Percentiles rank a stretch among this genome's conserved stretches.
phyloP scores from a whole-genome alignment of 2,113 vertebrate species.

The Campylomormyrus numenius region DNA sequence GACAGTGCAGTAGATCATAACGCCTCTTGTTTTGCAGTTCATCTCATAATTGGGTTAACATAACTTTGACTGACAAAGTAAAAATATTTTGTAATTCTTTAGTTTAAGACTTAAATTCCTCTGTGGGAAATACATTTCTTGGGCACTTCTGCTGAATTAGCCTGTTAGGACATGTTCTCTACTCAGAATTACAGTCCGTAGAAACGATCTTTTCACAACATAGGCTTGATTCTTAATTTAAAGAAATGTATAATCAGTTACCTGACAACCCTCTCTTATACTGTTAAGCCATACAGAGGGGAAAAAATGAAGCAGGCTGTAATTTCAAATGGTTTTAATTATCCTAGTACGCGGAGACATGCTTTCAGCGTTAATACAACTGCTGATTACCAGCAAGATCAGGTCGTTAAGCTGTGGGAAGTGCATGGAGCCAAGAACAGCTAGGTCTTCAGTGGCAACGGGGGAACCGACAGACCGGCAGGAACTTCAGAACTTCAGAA shows the following conservation, averaged over 20 bases:
- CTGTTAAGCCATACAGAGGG: background rate
- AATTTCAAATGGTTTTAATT: background rate
- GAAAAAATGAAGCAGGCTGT: background rate
- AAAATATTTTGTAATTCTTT: background rate
- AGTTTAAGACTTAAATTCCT: background rate
- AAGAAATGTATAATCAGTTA: background rate
- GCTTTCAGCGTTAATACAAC: background rate
- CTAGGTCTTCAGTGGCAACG: background rate
- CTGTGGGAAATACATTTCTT: background rate
- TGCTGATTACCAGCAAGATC: background rate
- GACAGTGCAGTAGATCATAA: background rate
- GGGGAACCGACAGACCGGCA: background rate
- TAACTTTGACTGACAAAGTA: background rate
- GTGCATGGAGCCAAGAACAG: background rate
- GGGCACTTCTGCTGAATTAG: background rate
- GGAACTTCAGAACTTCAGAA: constrained; percentile 58
- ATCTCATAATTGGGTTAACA: background rate
- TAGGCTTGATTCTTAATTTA: background rate
- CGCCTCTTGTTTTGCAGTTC: background rate
- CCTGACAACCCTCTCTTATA: background rate
- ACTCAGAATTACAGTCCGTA: background rate
- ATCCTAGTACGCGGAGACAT: background rate
- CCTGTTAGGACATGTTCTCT: background rate
- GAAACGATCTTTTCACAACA: background rate
- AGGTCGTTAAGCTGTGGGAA: background rate